Evolutionary conservation across 2,797 vertebrate species (phyloP).

Genomic region (Pipistrellus pipistrellus): DNA sequence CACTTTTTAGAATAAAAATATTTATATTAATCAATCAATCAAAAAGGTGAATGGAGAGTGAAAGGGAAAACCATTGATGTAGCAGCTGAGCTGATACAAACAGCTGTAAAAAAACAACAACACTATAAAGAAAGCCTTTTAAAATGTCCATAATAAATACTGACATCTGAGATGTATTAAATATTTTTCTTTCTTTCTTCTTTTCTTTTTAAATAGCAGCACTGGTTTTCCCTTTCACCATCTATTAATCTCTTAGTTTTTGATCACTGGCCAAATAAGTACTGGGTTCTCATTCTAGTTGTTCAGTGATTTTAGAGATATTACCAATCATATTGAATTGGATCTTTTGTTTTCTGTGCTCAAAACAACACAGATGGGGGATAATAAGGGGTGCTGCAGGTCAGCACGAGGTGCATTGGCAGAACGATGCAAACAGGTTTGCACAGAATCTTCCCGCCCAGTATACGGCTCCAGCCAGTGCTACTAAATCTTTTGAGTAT

Average conservation of each 20-base stretch:
- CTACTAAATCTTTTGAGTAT: conserved; percentile 43
- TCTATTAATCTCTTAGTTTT: conserved; percentile 67
- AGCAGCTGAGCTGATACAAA: conserved; percentile 80
- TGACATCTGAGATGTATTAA: conserved; percentile 28
- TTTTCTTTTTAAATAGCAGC: conserved; percentile 69
- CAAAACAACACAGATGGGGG: not conserved
- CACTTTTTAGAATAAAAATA: conserved; percentile 79
- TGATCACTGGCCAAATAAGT: conserved; percentile 50
- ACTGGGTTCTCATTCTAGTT: conserved; percentile 31
- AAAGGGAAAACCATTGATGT: conserved; percentile 80
- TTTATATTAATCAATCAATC: conserved; percentile 14
- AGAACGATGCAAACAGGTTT: not conserved
- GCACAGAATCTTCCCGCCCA: conserved; percentile 26
- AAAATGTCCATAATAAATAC: conserved; percentile 51
- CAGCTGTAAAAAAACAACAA: conserved; percentile 51
- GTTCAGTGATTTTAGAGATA: conserved; percentile 48
- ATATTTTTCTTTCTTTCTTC: conserved; percentile 27
- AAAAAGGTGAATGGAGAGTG: conserved; percentile 76
- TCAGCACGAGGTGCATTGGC: not conserved
- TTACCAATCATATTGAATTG: conserved; percentile 63
- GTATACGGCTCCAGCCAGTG: conserved; percentile 60
- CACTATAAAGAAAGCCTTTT: conserved; percentile 57
- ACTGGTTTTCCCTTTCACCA: conserved; percentile 82
- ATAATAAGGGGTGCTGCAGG: not conserved
- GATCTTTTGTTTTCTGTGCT: conserved; percentile 30